Conservation (phyloP, 1,140 invertebrate species). For the Drosophila jambulina region DNA sequence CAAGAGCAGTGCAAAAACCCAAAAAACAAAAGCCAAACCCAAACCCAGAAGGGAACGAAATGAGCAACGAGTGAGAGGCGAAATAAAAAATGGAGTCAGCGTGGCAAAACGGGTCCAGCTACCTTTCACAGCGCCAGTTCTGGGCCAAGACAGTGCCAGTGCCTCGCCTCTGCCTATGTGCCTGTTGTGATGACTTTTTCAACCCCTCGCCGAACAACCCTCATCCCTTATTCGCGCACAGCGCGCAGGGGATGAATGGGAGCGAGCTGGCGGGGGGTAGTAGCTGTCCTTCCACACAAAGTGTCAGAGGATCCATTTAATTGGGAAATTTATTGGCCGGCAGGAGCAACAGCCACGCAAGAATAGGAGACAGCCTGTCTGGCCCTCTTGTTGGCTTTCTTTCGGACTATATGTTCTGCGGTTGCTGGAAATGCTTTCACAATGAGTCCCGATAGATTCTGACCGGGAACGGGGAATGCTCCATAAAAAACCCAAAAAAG, state of each 20-base stretch:
- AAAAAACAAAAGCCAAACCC: conserved; percentile 22
- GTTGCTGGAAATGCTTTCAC: conserved; percentile 75
- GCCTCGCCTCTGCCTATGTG: conserved; percentile 7
- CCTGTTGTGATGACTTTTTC: conserved; percentile 52
- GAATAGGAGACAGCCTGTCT: conserved; percentile 72
- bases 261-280: conserved; percentile 53
- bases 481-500: conserved; percentile 47
- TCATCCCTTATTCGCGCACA: conserved; percentile 65
- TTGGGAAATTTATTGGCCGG: conserved; percentile 79
- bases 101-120: conserved; percentile 45
- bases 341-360: conserved; percentile 32
- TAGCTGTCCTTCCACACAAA: conserved; percentile 63
- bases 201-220: conserved; percentile 72
- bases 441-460: conserved; percentile 11
- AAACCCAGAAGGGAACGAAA: conserved; percentile 24
- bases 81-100: conserved; percentile 72
- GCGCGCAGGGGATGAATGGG: conserved; percentile 21
- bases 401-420: conserved; percentile 65
- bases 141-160: conserved; percentile 57
- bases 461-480: conserved; percentile 1
- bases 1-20: conserved; percentile 46
- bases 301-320: conserved; percentile 82
- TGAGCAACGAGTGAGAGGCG: conserved; percentile 47
- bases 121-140: conserved; percentile 82
- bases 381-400: conserved; percentile 74